phyloP scores from a whole-genome alignment of 2,888 invertebrate species.

The Cosmorhoe ocellata region DNA sequence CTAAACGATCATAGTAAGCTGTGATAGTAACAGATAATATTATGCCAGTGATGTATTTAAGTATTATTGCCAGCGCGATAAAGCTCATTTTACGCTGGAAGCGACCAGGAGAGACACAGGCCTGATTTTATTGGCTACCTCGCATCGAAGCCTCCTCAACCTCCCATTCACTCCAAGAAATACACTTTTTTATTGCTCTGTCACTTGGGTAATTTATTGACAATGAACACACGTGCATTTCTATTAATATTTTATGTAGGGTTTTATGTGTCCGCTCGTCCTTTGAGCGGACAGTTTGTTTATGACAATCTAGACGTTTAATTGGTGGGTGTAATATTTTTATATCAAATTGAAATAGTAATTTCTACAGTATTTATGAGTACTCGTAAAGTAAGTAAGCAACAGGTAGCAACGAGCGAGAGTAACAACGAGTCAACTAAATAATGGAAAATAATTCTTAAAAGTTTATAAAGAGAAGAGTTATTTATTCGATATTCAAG shows the following conservation, averaged over 20 bases:
- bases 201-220: slow-evolving; percentile 82
- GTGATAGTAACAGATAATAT: too few species aligned
- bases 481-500: neutral
- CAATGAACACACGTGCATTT: slow-evolving; percentile 82
- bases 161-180: slow-evolving; percentile 81
- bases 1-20: neutral
- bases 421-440: slow-evolving; percentile 6
- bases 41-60: too few species aligned
- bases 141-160: slow-evolving; percentile 78
- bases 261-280: slow-evolving; percentile 63
- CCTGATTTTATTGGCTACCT: slow-evolving; percentile 71
- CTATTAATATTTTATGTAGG: slow-evolving; percentile 82
- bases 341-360: slow-evolving; percentile 30
- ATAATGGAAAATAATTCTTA: neutral
- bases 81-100: neutral
- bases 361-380: slow-evolving; percentile 32
- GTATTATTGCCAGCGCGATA: neutral
- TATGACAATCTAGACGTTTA: slow-evolving; percentile 64
- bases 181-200: slow-evolving; percentile 81
- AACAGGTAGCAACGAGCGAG: slow-evolving; percentile 17
- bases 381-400: slow-evolving; percentile 22
- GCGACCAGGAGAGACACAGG: slow-evolving; percentile 5
- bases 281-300: slow-evolving; percentile 69
- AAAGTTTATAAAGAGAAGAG: neutral
- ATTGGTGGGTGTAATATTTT: slow-evolving; percentile 53